Base-by-base conservation (phyloP, 2,113 vertebrate species). In the Gallinago jamesoni region DNA sequence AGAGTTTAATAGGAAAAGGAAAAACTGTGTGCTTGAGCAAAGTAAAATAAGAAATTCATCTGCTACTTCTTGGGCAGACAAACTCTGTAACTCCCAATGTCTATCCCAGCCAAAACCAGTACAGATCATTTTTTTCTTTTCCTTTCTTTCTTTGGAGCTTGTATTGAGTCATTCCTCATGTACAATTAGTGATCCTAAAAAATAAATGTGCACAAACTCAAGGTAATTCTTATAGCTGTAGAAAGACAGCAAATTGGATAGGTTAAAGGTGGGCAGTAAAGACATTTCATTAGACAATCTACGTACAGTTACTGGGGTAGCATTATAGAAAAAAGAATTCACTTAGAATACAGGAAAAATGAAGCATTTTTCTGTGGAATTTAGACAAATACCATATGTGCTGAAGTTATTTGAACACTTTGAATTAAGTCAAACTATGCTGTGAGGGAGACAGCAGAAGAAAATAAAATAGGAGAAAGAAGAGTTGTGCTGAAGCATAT, bases 21-120 rank as follows among this genome's bases (percentile, higher is more conserved):
- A 64, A 93, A 83, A 4, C 20, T 47, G 15, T 35, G 19, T n/a
- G 45, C 28, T 43, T 66, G 64, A 31, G 8, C 39, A 69, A 31
- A 77, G 5, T 2, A 81, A 73, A 76, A 28, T 33, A 55, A 33
- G 6, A 72, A 84, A 77, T 55, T 76, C 1, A 2, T 45, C 45
- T 35, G 2, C 25, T 8, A 3, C 7, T 80, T 84, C 10, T 84
- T 80, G 55, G 47, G n/a, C 62, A 56, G n/a, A 68, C 55, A 67
- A 62, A 56, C 0, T 2, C 33, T 8, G 2, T 68, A 7, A 48
- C 4, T 43, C 53, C 2, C 7, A 27, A 18, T 22, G 17, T 41
- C 56, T 63, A 33, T 37, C 17, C 21, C 17, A 64, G 43, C 10
- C 43, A 15, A 78, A 79, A n/a, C 6, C 8, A 57, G 31, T 25